Evolutionary conservation across 2,888 invertebrate species (phyloP), one percentile per base, ranked within the genome.

Genomic region (Elysia crispata): DNA sequence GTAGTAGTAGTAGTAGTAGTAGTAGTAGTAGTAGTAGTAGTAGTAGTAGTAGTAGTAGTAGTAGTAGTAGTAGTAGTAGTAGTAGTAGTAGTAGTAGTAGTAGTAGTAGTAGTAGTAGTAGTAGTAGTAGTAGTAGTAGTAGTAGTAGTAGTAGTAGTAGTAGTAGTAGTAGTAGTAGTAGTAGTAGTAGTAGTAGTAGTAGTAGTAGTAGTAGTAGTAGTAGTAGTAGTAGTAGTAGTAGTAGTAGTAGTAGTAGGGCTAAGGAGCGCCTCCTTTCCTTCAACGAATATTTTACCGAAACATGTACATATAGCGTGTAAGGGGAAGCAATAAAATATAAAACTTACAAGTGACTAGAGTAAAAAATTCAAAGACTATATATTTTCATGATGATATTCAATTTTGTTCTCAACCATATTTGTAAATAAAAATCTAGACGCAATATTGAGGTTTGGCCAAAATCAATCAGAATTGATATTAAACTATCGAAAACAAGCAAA

Each of bases 121-220:
- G 41, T 70, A 70, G 70, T 70, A 70, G 70, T 70, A 70, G 41
- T 70, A 70, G 70, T 70, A 70, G 70, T 70, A 70, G 70, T 33
- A 70, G 70, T 70, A 70, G 70, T 70, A 70, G 70, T 70, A 70
- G 70, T 70, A 70, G 70, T 70, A 70, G 70, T 70, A 70, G 70
- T 70, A 70, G 70, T 70, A 70, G 70, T 70, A 70, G 70, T 70
- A 70, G 70, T 70, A 70, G 70, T 31, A 70, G 70, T 70, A 70
- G 70, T 33, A 70, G 20, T 31, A 70, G 70, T 31, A 70, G 28
- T 25, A 25, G 69, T 30, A 30, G 67, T 70, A 70, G 70, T 70
- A 70, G 70, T 70, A 70, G 70, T 70, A 70, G 70, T 70, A 70
- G 70, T 70, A 70, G 70, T 70, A 70, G 70, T 31, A 70, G 70